These are phyloP conservation scores for Myotis pilosus DNA, from an alignment of 2,797 vertebrate species.

Conservation along the genomic window DNA sequence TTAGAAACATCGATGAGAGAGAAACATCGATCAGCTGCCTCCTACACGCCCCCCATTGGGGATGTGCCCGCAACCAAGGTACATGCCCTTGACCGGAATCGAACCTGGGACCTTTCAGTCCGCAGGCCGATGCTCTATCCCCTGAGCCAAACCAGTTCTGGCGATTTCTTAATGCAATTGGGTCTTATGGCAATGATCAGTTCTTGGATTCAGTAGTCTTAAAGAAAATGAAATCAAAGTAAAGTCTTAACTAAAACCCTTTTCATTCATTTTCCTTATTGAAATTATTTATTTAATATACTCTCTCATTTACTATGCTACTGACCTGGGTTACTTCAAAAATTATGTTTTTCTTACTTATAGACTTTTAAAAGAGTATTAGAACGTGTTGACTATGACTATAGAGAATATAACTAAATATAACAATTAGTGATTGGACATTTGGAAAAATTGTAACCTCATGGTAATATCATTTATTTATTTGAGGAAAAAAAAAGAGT, in stretches of 20 bases:
- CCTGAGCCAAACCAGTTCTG: too few relatives aligned
- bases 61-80: too few relatives aligned
- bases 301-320: not conserved
- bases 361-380: not conserved
- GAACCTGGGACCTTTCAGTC: too few relatives aligned
- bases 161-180: not conserved
- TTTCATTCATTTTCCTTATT: not conserved
- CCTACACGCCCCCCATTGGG: too few relatives aligned
- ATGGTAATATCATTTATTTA: not conserved
- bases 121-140: too few relatives aligned
- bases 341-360: not conserved
- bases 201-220: not conserved
- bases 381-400: not conserved
- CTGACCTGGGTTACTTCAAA: not conserved
- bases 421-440: not conserved
- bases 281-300: not conserved
- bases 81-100: too few relatives aligned
- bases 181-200: not conserved
- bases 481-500: not conserved
- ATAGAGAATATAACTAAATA: not conserved
- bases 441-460: not conserved
- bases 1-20: too few relatives aligned
- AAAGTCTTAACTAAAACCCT: not conserved
- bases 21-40: too few relatives aligned
- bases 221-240: not conserved